Conservation (phyloP, 2,113 vertebrate species). For the Myodes glareolus region DNA sequence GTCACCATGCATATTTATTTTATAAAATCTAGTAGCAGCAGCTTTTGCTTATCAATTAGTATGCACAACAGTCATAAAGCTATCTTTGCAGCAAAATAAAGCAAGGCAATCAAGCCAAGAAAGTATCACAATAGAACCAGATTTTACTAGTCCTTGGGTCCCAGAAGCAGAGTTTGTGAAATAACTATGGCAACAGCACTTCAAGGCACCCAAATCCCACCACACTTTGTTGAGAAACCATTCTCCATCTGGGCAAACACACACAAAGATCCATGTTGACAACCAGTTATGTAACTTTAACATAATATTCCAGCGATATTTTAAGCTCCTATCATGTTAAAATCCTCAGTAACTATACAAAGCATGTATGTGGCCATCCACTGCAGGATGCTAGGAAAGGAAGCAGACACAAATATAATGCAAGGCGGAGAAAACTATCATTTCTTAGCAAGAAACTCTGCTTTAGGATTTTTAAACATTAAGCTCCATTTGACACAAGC, state of each 20-base stretch:
- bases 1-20: constrained; percentile 25
- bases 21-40: constrained; percentile 48
- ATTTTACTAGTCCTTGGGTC: background rate
- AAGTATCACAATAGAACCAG: constrained; percentile 10
- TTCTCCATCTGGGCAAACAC: constrained; percentile 60
- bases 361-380: background rate
- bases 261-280: constrained; percentile 19
- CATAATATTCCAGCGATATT: constrained; percentile 6
- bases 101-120: constrained; percentile 51
- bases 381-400: background rate
- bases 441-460: background rate
- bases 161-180: constrained; percentile 26
- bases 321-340: constrained; percentile 22
- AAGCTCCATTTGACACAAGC: background rate
- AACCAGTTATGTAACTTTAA: constrained; percentile 33
- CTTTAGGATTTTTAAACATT: constrained; percentile 4
- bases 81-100: constrained; percentile 51
- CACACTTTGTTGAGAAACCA: constrained; percentile 32
- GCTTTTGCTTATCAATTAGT: constrained; percentile 55
- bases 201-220: constrained; percentile 32
- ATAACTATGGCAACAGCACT: constrained; percentile 64
- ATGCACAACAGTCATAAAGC: background rate
- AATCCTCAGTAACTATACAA: background rate
- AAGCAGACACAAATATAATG: background rate
- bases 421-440: background rate